phyloP scores from a whole-genome alignment of 1,140 invertebrate species.

The Helicorthomorpha holstii region DNA sequence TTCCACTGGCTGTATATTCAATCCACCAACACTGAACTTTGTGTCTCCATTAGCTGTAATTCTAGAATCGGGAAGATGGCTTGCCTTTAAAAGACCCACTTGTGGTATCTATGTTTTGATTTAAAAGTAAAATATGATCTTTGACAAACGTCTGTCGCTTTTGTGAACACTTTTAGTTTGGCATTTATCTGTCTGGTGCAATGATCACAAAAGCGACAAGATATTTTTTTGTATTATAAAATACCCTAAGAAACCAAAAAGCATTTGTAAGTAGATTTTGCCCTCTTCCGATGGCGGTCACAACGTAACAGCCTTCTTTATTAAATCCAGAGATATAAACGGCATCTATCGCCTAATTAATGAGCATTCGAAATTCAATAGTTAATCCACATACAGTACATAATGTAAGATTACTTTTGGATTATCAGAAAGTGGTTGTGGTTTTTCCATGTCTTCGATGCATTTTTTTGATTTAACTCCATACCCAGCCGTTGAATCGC shows the following conservation, averaged over 20 bases:
- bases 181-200: not conserved
- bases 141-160: not conserved
- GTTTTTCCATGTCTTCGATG: slow-evolving; percentile 35
- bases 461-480: slow-evolving; percentile 29
- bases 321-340: not conserved
- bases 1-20: slow-evolving; percentile 37
- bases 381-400: not conserved
- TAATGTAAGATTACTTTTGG: slow-evolving; percentile 17
- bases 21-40: slow-evolving; percentile 40
- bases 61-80: slow-evolving; percentile 43
- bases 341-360: slow-evolving; percentile 3
- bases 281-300: not conserved
- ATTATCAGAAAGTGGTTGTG: slow-evolving; percentile 37
- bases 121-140: not conserved
- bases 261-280: not conserved
- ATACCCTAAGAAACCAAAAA: slow-evolving; percentile 1
- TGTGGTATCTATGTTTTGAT: slow-evolving; percentile 30
- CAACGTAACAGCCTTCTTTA: not conserved
- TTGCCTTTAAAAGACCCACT: slow-evolving; percentile 42
- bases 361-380: not conserved
- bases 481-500: slow-evolving; percentile 20
- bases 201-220: not conserved
- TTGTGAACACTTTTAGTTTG: not conserved
- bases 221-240: not conserved
- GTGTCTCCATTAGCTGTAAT: slow-evolving; percentile 33